A percentile compares a stretch with the other conserved stretches of the same genome.
These are phyloP conservation scores for Sepiola atlantica DNA, from an alignment of 2,888 invertebrate genomes.

Conservation along the genomic window DNA sequence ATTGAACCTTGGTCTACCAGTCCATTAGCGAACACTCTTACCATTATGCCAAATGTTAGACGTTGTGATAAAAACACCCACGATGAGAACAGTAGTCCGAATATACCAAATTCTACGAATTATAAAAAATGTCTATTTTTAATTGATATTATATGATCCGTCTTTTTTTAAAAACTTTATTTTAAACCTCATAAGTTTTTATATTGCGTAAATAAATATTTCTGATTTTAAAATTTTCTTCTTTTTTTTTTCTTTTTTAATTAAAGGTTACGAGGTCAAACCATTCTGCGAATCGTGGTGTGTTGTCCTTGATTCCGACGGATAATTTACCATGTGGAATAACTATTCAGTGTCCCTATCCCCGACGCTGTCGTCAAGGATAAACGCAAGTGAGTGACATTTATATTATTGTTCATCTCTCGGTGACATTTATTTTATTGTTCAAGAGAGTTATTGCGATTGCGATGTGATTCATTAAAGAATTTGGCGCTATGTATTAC, in stretches of 20 bases:
- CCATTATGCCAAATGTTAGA: too few relatives aligned
- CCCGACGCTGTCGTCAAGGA: background rate
- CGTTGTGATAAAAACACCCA: too few relatives aligned
- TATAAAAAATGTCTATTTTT: background rate
- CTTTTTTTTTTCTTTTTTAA: background rate
- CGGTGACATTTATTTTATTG: too few relatives aligned
- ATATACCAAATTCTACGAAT: too few relatives aligned
- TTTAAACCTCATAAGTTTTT: background rate
- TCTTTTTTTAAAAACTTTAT: background rate
- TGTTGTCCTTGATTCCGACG: constrained; percentile 69
- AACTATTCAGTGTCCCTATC: background rate
- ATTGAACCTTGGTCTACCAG: too few relatives aligned
- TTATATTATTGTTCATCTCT: too few relatives aligned
- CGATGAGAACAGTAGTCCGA: too few relatives aligned
- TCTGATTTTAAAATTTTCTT: background rate
- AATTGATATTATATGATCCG: background rate
- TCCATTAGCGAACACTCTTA: too few relatives aligned
- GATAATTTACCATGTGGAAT: constrained; percentile 34
- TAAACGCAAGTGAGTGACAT: background rate
- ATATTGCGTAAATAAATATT: background rate
- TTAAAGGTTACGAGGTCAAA: background rate
- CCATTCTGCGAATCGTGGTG: background rate
- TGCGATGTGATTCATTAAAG: too few relatives aligned
- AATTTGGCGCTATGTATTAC: too few relatives aligned
- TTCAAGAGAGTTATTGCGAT: too few relatives aligned